Evolutionary conservation across 2,797 vertebrate genomes (phyloP), one percentile per base, ranked within the genome.

Genomic region (Falco rusticolus): DNA sequence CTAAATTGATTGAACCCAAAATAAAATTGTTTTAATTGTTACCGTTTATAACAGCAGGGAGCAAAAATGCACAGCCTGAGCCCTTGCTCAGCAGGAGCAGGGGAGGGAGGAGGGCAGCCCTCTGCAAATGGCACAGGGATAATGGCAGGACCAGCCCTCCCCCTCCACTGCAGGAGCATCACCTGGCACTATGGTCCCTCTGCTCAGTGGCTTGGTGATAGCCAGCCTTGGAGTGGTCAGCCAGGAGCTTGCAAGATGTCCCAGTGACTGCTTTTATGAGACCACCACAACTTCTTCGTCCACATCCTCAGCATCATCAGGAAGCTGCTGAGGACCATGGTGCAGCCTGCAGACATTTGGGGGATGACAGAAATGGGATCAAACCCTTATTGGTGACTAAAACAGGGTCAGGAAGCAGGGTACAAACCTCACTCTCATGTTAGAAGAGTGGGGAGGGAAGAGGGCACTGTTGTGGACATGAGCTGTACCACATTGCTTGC

Each of bases 361-460:
- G 6, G 17, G 15, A 39, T 1, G 3, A 17, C 13, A 45, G 37
- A 78, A 93, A 68, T 21, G 21, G 41, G 5, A 28, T 54, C 11
- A 65, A 72, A 51, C 2, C 9, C 16, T 51, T 43, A 3, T 5
- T 54, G 18, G 50, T 51, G 56, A 25, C 4, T 2, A 17, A 50
- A 87, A 48, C 10, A 33, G 31, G 17, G 41, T 4, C 45, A 61
- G 51, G 17, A 64, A 84, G 16, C 10, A 16, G n/a, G 28, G 7
- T 33, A 26, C 37, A 72, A 31, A 19, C 6, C 24, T 69, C 43
- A 15, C 0, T 39, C 4, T 22, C 0, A 0, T 10, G 5, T n/a
- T 33, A 13, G 37, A 50, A 79, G 59, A 16, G 10, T 37, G 1
- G 0, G 15, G 20, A 39, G 28, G 20, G 66, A 59, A 61, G 60